Base-by-base conservation (phyloP, 2,113 vertebrate species). In the human region DNA sequence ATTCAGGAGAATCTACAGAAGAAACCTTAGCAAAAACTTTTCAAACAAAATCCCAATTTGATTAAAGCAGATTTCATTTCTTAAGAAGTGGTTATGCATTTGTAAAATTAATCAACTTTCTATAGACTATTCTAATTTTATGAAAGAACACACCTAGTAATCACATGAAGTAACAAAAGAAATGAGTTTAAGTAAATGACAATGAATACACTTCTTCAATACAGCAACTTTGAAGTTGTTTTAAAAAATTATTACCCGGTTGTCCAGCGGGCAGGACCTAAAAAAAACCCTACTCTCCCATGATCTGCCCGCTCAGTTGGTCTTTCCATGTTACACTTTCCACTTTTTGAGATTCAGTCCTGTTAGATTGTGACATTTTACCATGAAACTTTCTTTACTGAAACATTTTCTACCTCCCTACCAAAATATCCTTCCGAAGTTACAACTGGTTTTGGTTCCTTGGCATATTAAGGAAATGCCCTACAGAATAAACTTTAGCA, bases 31-130 rank as follows among this genome's bases (percentile, higher is more conserved):
- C 52, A 87, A 94, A 96, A 94, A 72, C 43, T 50, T 88, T 90
- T 89, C 17, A n/a, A 95, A 96, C 94, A 95, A 64, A 90, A 61
- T 57, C 40, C 23, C 35, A 55, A 32, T 86, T 93, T 93, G 84
- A 70, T 90, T 25, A 35, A 72, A 73, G n/a, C 35, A 87, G 30
- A 92, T 88, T 90, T 94, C 48, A 52, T 79, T 70, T 80, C 86
- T 86, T 96, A 93, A n/a, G 89, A 95, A 90, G 70, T 20, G 55
- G 45, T 88, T 96, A 72, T 55, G 22, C 48, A 55, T 81, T 89
- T 96, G 40, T 79, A 90, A 95, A 97, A 59, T 93, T 55, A 94
- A 85, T 68, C 84, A 83, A 55, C n/a, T 66, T 97, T 76, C 35
- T 27, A 57, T 38, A 75, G 50, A 80, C 23, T 45, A 22, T 72